Base-by-base conservation (phyloP, 2,888 invertebrate genomes). In the Priocnemis perturbator region DNA sequence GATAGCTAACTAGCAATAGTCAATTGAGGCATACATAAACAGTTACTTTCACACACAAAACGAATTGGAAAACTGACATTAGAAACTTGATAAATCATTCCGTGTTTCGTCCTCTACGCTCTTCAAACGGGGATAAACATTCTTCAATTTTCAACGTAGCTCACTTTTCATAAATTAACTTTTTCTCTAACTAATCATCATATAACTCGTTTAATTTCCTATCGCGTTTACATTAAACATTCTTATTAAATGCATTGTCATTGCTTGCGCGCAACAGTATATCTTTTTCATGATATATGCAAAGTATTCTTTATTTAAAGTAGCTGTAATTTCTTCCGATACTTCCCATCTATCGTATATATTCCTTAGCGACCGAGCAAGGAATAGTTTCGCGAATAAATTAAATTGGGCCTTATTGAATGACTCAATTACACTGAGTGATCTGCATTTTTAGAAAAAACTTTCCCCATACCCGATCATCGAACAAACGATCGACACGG, bases 1-100 rank as follows among this genome's bases (percentile, higher is more conserved):
- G 71, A 73, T 78, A 84, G 79, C 78, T 77, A 85, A 81, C 77
- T 79, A 60, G 83, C 77, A 83, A 79, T 81, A 81, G 81, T 82
- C 78, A 78, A 83, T 80, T 69, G 78, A 82, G 83, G 81, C 82
- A 78, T 83, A 81, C 76, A 79, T 79, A 81, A 71, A 69, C 53
- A 69, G 78, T 71, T 71, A 69, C 73, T 66, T 75, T 62, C 75
- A 79, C 73, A 67, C 69, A 77, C 60, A 69, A 60, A 81, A 81
- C 73, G 69, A 79, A 81, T 68, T 71, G 71, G 60, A 78, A 60
- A 71, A 80, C 65, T 63, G 65, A 56, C 74, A 72, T 69, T 74
- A 68, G 76, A 79, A 73, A 76, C 72, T 71, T 67, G 64, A 68
- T 74, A 79, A 78, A 78, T 78, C 68, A 78, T 78, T 81, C 73